Base-by-base conservation (phyloP, 2,888 invertebrate genomes). In the Octodonta nipae region DNA sequence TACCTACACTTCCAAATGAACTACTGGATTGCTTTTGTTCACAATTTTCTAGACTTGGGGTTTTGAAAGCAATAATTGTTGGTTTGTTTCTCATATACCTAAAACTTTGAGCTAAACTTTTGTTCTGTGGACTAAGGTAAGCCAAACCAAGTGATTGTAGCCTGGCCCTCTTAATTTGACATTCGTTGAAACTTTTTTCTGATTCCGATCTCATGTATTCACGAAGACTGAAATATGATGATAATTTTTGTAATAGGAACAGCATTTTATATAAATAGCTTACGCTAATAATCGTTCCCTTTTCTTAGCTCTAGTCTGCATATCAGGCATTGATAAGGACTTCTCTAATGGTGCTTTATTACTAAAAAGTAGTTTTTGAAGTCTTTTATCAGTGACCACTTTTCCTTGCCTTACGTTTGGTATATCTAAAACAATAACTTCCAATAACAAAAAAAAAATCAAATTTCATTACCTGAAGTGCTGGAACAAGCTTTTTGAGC, bases 61-160 rank as follows among this genome's bases (percentile, higher is more conserved):
- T 82, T 59, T 84, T 82, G 54, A 86, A 84, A 1, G 85, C 83
- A 29, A 88, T 84, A 41, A 88, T 84, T 0, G 85, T 83, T 0
- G 89, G 89, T 49, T 88, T 88, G 44, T 77, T 78, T 26, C 88
- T 63, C 85, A 88, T 85, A 55, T 87, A 88, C n/a, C 86, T 71
- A 61, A 87, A 87, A 54, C 84, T 83, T 52, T 85, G 83, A 0
- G 84, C 85, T 38, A 86, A 61, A 1, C 81, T 79, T 46, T 75
- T 78, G 54, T 83, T 80, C 54, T 81, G 84, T 1, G 83, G 83
- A 49, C 77, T 78, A 27, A 77, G 60, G 56, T 81, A 78, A 1
- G 77, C 78, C 42, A 74, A 51, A 2, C 76, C 76, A n/a, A 75
- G 60, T 5, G 74, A 72, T 49, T 74, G 72, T 24, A 75, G 56